These are phyloP conservation scores for Exephanes ischioxanthus DNA, from an alignment of 2,888 invertebrate species.

Conservation along the genomic window DNA sequence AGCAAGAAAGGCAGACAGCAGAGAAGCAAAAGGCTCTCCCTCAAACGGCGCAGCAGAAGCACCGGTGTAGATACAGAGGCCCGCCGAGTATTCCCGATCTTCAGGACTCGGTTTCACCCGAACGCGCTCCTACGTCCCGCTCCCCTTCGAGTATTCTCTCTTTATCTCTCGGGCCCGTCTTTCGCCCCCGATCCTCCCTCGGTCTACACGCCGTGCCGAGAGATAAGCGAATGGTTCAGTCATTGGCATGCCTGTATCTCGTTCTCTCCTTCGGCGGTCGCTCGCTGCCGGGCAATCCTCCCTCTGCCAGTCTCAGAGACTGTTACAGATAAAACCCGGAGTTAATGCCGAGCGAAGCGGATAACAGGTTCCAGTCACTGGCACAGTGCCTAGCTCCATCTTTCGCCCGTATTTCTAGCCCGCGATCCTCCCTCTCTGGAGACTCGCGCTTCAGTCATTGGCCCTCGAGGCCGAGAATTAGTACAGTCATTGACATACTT, in stretches of 20 bases:
- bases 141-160: constrained; percentile 19
- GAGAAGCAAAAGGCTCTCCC: constrained; percentile 48
- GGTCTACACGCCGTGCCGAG: neutral
- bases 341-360: neutral
- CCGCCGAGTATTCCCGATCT: constrained; percentile 56
- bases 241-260: neutral
- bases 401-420: constrained; percentile 27
- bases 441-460: neutral
- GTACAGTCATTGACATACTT: constrained; percentile 21
- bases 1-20: constrained; percentile 14
- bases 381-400: constrained; percentile 9
- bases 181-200: constrained; percentile 65
- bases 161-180: constrained; percentile 23
- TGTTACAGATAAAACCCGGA: neutral
- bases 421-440: constrained; percentile 14
- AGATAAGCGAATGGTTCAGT: neutral
- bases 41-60: constrained; percentile 52
- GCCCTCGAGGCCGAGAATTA: neutral
- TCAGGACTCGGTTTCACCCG: constrained; percentile 60
- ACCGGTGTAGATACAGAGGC: constrained; percentile 34
- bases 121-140: constrained; percentile 59
- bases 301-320: neutral
- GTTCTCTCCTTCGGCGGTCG: neutral
- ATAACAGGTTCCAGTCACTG: constrained; percentile 25
- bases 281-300: neutral